Evolutionary conservation across 2,797 vertebrate species (phyloP).

Genomic region (Anguilla marmorata): DNA sequence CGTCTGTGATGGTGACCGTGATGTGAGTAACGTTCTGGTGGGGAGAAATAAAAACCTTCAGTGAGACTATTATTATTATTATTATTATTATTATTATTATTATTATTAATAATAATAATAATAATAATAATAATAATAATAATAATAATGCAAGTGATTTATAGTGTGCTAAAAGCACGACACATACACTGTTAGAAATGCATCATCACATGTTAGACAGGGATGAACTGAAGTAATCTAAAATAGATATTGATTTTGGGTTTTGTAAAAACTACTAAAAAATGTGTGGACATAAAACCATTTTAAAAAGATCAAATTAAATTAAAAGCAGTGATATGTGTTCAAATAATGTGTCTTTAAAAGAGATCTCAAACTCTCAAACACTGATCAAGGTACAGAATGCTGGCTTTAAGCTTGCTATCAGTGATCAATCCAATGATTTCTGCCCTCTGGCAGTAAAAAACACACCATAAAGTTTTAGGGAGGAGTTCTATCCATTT

Average conservation of each 20-base stretch:
- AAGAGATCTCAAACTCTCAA: not conserved
- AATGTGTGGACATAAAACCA: too few relatives aligned
- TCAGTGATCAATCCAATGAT: slow-evolving; percentile 4
- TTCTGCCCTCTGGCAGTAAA: not conserved
- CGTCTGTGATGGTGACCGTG: slow-evolving; percentile 63
- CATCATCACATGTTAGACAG: too few relatives aligned
- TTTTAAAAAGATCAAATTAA: too few relatives aligned
- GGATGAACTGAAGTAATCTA: too few relatives aligned
- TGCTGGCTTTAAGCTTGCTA: not conserved
- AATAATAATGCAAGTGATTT: not conserved
- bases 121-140: not conserved
- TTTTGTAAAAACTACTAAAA: too few relatives aligned
- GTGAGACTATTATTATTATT: too few relatives aligned
- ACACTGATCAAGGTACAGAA: not conserved
- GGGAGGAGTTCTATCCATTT: not conserved
- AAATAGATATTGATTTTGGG: too few relatives aligned
- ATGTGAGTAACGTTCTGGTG: slow-evolving; percentile 69
- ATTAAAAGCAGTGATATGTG: too few relatives aligned
- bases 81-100: too few relatives aligned
- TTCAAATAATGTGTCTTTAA: not conserved
- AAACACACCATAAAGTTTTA: not conserved
- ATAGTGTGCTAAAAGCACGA: too few relatives aligned
- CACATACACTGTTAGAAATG: too few relatives aligned
- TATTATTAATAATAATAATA: too few relatives aligned
- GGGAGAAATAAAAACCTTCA: not conserved